phyloP scores from a whole-genome alignment of 2,797 vertebrate species.

The Manis pentadactyla region DNA sequence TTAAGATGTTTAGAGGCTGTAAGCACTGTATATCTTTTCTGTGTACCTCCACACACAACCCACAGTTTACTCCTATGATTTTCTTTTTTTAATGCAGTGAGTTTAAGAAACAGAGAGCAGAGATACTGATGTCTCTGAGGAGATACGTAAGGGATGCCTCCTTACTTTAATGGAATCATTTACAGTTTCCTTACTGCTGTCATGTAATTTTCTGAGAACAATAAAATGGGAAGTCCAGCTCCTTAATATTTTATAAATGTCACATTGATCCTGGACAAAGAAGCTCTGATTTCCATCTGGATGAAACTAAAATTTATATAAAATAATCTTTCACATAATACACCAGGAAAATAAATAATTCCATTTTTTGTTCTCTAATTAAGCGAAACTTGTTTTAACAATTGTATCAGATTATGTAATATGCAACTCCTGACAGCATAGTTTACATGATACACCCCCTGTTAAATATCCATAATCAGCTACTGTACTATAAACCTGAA shows the following conservation, averaged over 20 bases:
- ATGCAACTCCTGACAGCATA: not conserved
- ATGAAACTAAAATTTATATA: not conserved
- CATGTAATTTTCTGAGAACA: not conserved
- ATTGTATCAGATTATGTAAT: not conserved
- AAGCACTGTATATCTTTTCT: too few relatives aligned
- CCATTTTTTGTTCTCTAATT: not conserved
- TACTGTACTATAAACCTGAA: not conserved
- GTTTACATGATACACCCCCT: not conserved
- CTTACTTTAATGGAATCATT: not conserved
- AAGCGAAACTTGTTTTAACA: not conserved
- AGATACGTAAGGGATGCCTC: not conserved
- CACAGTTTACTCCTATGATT: not conserved
- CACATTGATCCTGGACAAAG: not conserved
- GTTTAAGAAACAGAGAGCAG: not conserved
- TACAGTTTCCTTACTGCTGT: not conserved
- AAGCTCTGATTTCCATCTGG: not conserved
- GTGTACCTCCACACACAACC: too few relatives aligned
- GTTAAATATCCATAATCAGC: not conserved
- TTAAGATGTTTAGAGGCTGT: too few relatives aligned
- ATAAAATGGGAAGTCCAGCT: not conserved
- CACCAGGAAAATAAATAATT: not conserved
- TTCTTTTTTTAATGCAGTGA: not conserved
- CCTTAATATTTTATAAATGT: not conserved
- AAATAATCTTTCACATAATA: not conserved
- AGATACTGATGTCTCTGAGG: not conserved